A percentile compares a stretch with the other conserved stretches of the same genome.
Evolutionary conservation across 1,140 invertebrate species (phyloP).

Genomic region (Penaeus japonicus): DNA sequence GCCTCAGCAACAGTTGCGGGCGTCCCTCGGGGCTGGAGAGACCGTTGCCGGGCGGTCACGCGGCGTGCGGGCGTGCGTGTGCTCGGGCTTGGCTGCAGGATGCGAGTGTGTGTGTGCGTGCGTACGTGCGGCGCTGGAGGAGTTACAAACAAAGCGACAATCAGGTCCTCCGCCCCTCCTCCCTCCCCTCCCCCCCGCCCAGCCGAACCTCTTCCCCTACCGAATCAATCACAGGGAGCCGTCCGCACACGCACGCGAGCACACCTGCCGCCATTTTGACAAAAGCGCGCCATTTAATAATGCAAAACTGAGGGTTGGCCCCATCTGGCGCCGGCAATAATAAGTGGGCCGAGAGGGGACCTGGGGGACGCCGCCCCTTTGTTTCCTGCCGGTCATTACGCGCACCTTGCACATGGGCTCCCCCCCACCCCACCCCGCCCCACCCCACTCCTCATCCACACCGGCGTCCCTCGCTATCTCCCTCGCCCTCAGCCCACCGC

Average conservation of each 20-base stretch:
- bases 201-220: too few species aligned
- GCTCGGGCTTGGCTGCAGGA: too few species aligned
- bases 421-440: neutral
- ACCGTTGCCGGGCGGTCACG: too few species aligned
- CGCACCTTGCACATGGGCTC: constrained; percentile 47
- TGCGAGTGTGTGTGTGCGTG: too few species aligned
- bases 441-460: neutral
- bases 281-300: constrained; percentile 50
- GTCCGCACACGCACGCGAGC: neutral
- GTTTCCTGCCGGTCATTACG: constrained; percentile 43
- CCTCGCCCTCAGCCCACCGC: neutral
- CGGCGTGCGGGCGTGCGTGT: too few species aligned
- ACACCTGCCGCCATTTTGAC: constrained; percentile 48
- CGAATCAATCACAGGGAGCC: neutral
- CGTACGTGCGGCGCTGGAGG: neutral
- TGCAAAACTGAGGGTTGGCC: constrained; percentile 38
- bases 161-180: neutral
- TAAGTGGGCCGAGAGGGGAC: constrained; percentile 30
- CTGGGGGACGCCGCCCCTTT: constrained; percentile 15
- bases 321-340: constrained; percentile 49
- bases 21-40: too few species aligned
- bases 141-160: constrained; percentile 22
- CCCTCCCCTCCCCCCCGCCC: neutral
- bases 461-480: constrained; percentile 8
- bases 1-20: too few species aligned